Evolutionary conservation across 2,113 vertebrate species (phyloP), one percentile per base, ranked within the genome.

Genomic region (Lagenorhynchus albirostris): DNA sequence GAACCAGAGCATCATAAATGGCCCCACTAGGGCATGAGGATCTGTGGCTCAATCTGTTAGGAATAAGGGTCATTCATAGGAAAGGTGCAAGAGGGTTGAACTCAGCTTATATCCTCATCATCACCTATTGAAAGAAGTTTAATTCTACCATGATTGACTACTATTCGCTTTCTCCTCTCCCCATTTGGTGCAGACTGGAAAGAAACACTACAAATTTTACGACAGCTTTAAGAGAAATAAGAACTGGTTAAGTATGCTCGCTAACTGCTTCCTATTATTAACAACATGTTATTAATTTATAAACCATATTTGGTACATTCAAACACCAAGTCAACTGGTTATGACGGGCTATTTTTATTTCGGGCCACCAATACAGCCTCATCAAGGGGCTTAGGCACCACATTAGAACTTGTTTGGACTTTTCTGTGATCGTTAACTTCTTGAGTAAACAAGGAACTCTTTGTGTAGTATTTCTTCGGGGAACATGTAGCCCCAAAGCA

Each of bases 311-410:
- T 95, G 73, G 55, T 87, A 86, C 25, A 86, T 73, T 55, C n/a
- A 87, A 92, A 14, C 73, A 95, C n/a, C 18, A 14, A 82, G 55
- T 82, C 76, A 85, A 83, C 82, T 89, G 55, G 55, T 76, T 93
- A 95, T 96, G 82, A 93, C 81, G 36, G 21, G 4, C 65, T 95
- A 38, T 89, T 93, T 96, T 97, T 79, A 97, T 97, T 94, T 95
- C 62, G 85, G 47, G 50, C 31, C 67, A 92, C 81, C 11, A 60
- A 70, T 95, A 74, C 71, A 65, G 60, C 47, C 50, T 96, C 50
- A 86, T 73, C 41, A 91, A 89, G 77, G 53, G 79, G n/a, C 23
- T 95, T 62, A 88, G 67, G 23, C 26, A 63, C 36, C n/a, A 80
- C 62, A 21, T 70, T 91, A 91, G 41, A 93, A 94, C 26, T 96